Base-by-base conservation (phyloP, 2,888 invertebrate species). In the Nomada ferruginata region DNA sequence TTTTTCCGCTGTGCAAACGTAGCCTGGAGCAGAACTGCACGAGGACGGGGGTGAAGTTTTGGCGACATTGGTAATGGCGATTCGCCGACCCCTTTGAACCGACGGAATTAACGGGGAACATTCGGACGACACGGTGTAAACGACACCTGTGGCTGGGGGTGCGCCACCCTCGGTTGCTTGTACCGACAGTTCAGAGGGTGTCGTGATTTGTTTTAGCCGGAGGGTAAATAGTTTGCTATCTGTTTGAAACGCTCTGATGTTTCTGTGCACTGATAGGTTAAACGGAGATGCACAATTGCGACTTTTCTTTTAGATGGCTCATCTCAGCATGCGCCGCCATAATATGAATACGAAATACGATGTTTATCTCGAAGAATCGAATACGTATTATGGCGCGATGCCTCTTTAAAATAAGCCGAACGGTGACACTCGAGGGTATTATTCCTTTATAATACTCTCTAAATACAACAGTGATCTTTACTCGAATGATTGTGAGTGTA, bases 1-100 rank as follows among this genome's bases (percentile, higher is more conserved):
- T 78, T 78, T 71, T 70, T 13, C 73, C n/a, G 36, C 72, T 78
- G 65, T 66, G 75, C 76, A 68, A 79, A 79, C 71, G 76, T 36
- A 20, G 63, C 18, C 71, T 57, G n/a, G 50, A 1, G 53, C 4
- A 3, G 9, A 55, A 59, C 52, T 15, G n/a, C n/a, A 2, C 0
- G 44, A 55, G 15, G 20, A 11, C 29, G 15, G 23, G 42, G 52
- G 26, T 42, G 26, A 42, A 23, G 42, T 53, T 36, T 74, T 26
- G 57, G 57, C 18, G 69, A 47, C 18, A 42, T 10, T n/a, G 29
- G 29, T 44, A 47, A 47, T 44, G n/a, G 53, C 53, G 55, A 64
- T 23, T 44, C 44, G 68, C 44, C 11, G 36, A 44, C 60, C 72
- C 70, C 70, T 71, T n/a, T 18, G 23, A 20, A 20, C n/a, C 50